These are phyloP conservation scores for Babylonia areolata DNA, from an alignment of 1,140 invertebrate genomes.

Conservation along the genomic window DNA sequence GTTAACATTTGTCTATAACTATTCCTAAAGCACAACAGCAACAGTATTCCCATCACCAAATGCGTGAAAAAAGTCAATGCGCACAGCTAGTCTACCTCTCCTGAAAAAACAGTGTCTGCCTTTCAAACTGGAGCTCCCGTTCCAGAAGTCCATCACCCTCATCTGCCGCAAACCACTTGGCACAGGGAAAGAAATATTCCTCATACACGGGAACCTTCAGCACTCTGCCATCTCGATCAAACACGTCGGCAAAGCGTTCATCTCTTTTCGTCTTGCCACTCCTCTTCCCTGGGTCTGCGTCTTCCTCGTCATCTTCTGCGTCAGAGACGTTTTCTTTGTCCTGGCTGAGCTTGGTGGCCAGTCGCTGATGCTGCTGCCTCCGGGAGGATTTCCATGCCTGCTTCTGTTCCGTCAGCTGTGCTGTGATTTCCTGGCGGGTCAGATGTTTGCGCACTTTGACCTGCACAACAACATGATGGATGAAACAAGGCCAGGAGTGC, in stretches of 20 bases:
- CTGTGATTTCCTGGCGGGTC: slow-evolving; percentile 38
- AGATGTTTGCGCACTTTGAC: slow-evolving; percentile 36
- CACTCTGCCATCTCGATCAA: slow-evolving; percentile 43
- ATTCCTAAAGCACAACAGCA: not conserved
- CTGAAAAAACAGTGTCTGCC: slow-evolving; percentile 50
- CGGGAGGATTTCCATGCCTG: slow-evolving; percentile 38
- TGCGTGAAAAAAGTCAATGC: not conserved
- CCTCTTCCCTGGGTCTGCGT: not conserved
- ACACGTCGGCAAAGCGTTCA: slow-evolving; percentile 34
- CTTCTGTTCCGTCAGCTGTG: slow-evolving; percentile 49
- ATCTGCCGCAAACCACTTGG: slow-evolving; percentile 71
- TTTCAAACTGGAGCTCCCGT: slow-evolving; percentile 60
- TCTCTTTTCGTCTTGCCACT: slow-evolving; percentile 29
- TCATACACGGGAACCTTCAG: slow-evolving; percentile 59
- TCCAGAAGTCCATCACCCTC: slow-evolving; percentile 70
- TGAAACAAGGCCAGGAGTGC: not conserved
- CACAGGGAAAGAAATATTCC: slow-evolving; percentile 64
- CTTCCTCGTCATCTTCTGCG: slow-evolving; percentile 28
- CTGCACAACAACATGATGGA: not conserved
- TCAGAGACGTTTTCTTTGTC: slow-evolving; percentile 32
- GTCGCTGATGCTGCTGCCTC: slow-evolving; percentile 29
- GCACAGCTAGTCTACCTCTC: slow-evolving; percentile 14
- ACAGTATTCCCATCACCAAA: not conserved
- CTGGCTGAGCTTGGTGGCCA: slow-evolving; percentile 41
- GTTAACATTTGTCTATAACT: not conserved